Base-by-base conservation (phyloP, 2,797 vertebrate species). In the Urophycis tenuis region DNA sequence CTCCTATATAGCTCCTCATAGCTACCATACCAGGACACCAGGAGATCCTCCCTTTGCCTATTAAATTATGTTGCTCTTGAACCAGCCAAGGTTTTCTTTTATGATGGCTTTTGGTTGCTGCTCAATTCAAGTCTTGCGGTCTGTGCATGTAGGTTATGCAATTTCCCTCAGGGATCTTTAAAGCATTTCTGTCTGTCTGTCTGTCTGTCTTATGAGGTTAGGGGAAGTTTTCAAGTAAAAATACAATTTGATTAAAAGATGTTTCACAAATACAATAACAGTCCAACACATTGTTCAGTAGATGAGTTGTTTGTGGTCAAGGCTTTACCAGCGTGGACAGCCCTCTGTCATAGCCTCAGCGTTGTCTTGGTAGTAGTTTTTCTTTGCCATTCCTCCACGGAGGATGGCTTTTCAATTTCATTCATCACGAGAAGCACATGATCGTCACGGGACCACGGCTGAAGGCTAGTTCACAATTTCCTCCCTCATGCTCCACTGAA, bases 381-480 rank as follows among this genome's bases (percentile, higher is more conserved):
- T 22, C 19, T 53, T 53, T 53, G 45, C 14, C 3, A 45, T 45
- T 45, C 1, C 45, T 53, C 45, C 45, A 53, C 22, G 45, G 67
- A 12, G 75, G 78, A 82, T 78, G 81, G 60, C 25, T 77, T 83
- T 84, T 78, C 31, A 85, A 82, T 78, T 85, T 15, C 60, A 34
- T 76, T 83, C 77, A 60, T 45, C 67, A 14, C 70, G 71, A 79
- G 76, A 17, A 85, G 84, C 91, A 93, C 89, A 90, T 90, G 88
- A 91, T 84, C 71, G 73, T 72, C 89, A 89, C 75, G 75, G 88
- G 85, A 77, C 71, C 78, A 87, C 71, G 74, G 78, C 73, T 86
- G 67, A 80, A 77, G 75, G 32, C 30, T 36, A 7, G 75, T 9
- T 71, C 8, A 14, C 29, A 60, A 32, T 74, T 15, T 4, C 31